Evolutionary conservation across 2,113 vertebrate species (phyloP), one percentile per base, ranked within the genome.

Genomic region (Brachyhypopomus occidentalis): DNA sequence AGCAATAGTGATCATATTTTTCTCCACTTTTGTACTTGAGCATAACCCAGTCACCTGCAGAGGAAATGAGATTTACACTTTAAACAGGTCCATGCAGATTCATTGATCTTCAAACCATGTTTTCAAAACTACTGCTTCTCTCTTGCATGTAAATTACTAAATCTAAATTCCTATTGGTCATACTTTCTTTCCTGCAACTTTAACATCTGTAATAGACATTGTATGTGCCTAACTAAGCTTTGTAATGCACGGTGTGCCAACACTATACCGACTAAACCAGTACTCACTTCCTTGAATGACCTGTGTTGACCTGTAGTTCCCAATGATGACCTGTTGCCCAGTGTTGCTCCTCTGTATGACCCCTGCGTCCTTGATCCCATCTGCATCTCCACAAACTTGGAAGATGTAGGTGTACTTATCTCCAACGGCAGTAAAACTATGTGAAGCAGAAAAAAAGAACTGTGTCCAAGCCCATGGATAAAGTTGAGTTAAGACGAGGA

Each of bases 21-120:
- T 96, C 93, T 3, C 96, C 96, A 0, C 92, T 89, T 79, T 82
- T 90, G 85, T 98, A 99, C 83, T 93, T 93, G 69, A 99, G 89
- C 92, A 98, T 91, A 89, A 99, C 95, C 97, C 96, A 99, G 75
- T 97, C 94, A 92, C 92, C 98, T 99, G 88, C 58, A 82, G 86
- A 59, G 36, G 84, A 1, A 79, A 20, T 77, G 19, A 84, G 1
- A 71, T 66, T 30, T 30, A 17, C 0, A 41, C 36, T 38, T 74
- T 56, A 74, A 17, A 2, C 17, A 74, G 25, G 3, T 34, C 3
- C 19, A 22, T 38, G 25, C 20, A 34, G 9, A 19, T 30, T 73
- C 23, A 56, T 16, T n/a, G 25, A 30, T 20, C 11, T 52, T 52
- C 4, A n/a, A 34, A 34, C 56, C 48, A 73, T 30, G 30, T 30